Percentiles rank a stretch among this genome's conserved stretches.
phyloP scores from a whole-genome alignment of 1,140 invertebrate species.

The Apolygus lucorum region DNA sequence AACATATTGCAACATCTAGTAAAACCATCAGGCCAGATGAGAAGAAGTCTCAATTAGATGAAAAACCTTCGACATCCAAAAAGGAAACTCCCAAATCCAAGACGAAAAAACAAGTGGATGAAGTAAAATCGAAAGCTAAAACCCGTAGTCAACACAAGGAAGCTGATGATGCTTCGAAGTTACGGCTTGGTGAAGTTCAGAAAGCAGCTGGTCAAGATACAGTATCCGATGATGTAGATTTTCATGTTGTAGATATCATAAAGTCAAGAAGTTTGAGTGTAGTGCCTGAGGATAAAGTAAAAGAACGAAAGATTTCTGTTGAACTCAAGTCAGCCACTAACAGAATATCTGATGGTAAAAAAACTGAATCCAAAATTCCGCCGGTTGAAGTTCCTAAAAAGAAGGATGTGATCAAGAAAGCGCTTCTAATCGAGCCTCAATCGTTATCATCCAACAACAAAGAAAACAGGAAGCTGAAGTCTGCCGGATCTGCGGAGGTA shows the following conservation, averaged over 20 bases:
- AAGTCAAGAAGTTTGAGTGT: too few relatives aligned
- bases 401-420: neutral
- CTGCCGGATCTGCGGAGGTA: neutral
- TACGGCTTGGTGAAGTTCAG: too few relatives aligned
- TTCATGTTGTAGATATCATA: too few relatives aligned
- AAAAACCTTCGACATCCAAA: neutral
- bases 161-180: too few relatives aligned
- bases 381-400: neutral
- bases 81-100: neutral
- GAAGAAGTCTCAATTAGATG: neutral
- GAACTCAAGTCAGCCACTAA: neutral
- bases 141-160: neutral
- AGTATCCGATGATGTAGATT: neutral
- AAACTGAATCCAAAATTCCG: neutral
- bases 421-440: neutral
- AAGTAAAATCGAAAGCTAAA: neutral
- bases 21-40: neutral
- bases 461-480: constrained; percentile 8
- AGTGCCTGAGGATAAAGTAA: too few relatives aligned
- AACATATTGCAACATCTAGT: neutral
- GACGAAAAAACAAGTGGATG: neutral
- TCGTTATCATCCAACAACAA: neutral
- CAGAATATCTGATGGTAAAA: neutral
- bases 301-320: neutral
- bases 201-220: neutral